Evolutionary conservation across 2,797 vertebrate species (phyloP), one percentile per base, ranked within the genome.

Genomic region (Paratrypauchen microcephalus): DNA sequence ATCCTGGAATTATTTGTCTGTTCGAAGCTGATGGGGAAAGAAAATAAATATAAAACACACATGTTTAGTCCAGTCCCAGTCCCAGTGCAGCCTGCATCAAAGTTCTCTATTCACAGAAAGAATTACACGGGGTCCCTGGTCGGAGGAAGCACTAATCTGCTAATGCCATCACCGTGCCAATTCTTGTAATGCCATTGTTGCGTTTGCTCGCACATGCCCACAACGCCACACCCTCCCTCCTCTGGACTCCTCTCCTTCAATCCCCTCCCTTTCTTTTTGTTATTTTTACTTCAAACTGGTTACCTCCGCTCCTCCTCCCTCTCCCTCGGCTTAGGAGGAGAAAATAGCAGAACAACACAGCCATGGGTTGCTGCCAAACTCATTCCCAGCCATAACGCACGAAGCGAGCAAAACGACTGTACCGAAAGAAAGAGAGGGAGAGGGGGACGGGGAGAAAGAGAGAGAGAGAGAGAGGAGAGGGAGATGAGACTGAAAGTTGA

Each of bases 341-440:
- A 68, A 69, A 58, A 66, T 61, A 24, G 36, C 70, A 75, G 70
- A 83, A 85, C 73, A 85, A 82, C 72, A 64, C 68, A 75, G 80
- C 82, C 78, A 72, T 66, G 57, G 54, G 65, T 48, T 11, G 70
- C 73, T 73, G 86, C 83, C 83, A 82, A 85, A 70, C 82, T 86
- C 79, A 70, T 77, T 74, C 82, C 78, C 75, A 86, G 67, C 81
- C 78, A 65, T 73, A 81, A 85, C 83, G 80, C 75, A 79, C 72
- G 70, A 74, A 73, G 75, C 69, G 61, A 41, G 68, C 48, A 26
- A 32, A 50, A 68, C 66, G 18, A 78, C 9, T 12, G 4, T 18
- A 41, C 47, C 13, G 56, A 55, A 61, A 7, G 30, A 32, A 0
- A 19, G 13, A 18, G 13, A n/a, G 48, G 2, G 41, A 45, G 41